Evolutionary conservation across 2,797 vertebrate species (phyloP), one percentile per base, ranked within the genome.

Genomic region (Sebastes wilsoni): DNA sequence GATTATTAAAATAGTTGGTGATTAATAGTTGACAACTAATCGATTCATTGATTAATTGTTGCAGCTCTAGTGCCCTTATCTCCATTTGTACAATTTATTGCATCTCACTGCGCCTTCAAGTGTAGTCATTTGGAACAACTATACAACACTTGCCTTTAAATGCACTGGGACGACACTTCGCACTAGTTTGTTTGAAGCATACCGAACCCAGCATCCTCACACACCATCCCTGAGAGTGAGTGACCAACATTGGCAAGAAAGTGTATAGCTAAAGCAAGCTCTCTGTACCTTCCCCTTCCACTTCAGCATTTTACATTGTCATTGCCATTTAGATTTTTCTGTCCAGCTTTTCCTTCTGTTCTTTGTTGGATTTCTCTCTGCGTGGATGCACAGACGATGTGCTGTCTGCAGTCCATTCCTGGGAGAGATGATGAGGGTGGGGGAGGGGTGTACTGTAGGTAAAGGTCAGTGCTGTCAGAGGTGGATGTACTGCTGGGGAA

Each of bases 401-500:
- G 72, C 79, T 52, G 85, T 84, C 85, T 82, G 72, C 82, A 72
- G 84, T 79, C 81, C 34, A 28, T 77, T 87, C 82, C 88, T 86
- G 42, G 69, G 74, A 81, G 86, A 86, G 80, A 83, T 82, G 85
- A 70, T n/a, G 55, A 49, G 16, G 16, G 42, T 16, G 14, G 42
- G 42, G 42, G 42, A 20, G 42, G 42, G 42, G 42, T 69, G 75
- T 77, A 72, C 82, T 88, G 83, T 88, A 88, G 87, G 87, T 88
- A 94, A 94, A 95, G 94, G 94, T 93, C 93, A 94, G 88, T 77
- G 85, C 92, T 93, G 89, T 89, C 88, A 88, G 87, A 92, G 92
- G 84, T 92, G 87, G 88, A 90, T 91, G 85, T 88, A 80, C 86
- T 88, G 84, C 81, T 89, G 88, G 42, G 61, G 88, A 89, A 93